Evolutionary conservation across 2,888 invertebrate species (phyloP), one percentile per base, ranked within the genome.

Genomic region (Carcina quercana): DNA sequence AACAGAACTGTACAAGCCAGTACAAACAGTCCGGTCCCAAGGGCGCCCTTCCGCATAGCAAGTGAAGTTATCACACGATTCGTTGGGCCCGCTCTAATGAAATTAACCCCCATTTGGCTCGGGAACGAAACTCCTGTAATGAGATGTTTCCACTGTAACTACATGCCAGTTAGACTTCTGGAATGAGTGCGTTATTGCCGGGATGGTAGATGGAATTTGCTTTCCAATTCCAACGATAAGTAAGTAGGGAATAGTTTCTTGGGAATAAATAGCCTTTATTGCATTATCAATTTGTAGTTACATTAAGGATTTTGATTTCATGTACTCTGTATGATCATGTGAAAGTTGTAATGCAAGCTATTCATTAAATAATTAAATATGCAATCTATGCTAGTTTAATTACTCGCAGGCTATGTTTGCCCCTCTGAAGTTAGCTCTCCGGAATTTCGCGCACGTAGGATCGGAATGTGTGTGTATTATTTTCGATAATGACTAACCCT

Each of bases 51-150:
- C 57, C 67, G 62, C 66, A 73, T 70, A 74, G 70, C 78, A 69
- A 67, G 69, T 76, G 75, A 79, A 80, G 74, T 80, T 80, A 79
- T 80, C 79, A 80, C 79, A 80, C 78, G 79, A 78, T 78, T 80
- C 82, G 82, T 78, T 79, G 80, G 64, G 71, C 57, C 54, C 69
- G 59, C 61, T 59, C 73, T 83, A 83, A 83, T 83, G 80, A 82
- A 83, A 82, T 80, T 80, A 83, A 79, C 76, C 73, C 68, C 67
- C 65, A 68, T 71, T 73, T 60, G 56, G 62, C 54, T 61, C 59
- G 62, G 58, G 67, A 71, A 68, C 58, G 60, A 64, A 59, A 64
- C 58, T 62, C 45, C 59, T 57, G 72, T 39, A 33, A 39, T 36
- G 35, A 35, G 35, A 34, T 50, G 50, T 53, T 56, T 45, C 52